Base-by-base conservation (phyloP, 1,140 invertebrate species). In the Chrysopa pallens region DNA sequence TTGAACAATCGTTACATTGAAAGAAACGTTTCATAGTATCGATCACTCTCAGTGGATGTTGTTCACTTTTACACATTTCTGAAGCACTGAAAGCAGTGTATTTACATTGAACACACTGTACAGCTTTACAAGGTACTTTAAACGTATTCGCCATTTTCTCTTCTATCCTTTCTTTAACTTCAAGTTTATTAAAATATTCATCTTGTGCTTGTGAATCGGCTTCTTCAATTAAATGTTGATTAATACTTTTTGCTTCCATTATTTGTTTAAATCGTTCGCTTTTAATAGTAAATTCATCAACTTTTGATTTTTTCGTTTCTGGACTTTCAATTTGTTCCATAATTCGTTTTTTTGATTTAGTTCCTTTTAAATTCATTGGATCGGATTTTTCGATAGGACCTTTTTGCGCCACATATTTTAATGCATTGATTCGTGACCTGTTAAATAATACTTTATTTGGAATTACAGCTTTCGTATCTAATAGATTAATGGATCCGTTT, bases 91-190 rank as follows among this genome's bases (percentile, higher is more conserved):
- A 83, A 29, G 82, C 79, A 1, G 78, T 84, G 54, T 96, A 96
- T 55, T 88, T 86, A 57, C 91, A 96, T 59, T 80, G 69, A n/a
- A 73, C 56, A 62, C 91, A 96, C 40, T 72, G 73, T 1, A 92
- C 82, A n/a, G 89, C 87, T 62, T 86, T 89, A 51, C 84, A 88
- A 17, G 70, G 61, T 13, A 94, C 62, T 62, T 90, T 83, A 53
- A 69, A 88, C 6, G 86, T 92, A 31, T 68, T 74, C 13, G 80
- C 57, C 85, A 95, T 90, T 63, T 94, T 93, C 42, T 91, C 80
- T 58, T 95, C 91, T 72, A 93, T 77, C 48, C 72, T 71, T 62
- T 96, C 91, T 55, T 89, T 94, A 47, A 78, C 76, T 59, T 93
- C 89, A 40, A 93, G 57, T 55, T 82, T 83, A 45, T 77, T 72